Evolutionary conservation across 2,888 invertebrate genomes (phyloP).

Genomic region (Ceriagrion tenellum): DNA sequence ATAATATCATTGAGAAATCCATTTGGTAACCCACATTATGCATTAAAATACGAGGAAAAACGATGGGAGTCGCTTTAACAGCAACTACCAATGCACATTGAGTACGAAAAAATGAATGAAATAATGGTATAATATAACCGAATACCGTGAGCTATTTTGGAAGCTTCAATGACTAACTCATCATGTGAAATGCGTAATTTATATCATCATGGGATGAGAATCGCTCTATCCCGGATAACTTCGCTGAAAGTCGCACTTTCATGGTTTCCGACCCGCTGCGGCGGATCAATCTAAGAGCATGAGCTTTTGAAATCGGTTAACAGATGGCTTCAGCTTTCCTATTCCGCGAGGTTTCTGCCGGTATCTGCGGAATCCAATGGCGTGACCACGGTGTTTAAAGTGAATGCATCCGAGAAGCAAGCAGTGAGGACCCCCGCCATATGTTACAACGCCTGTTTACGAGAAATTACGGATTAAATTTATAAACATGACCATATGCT

Average conservation of each 20-base stretch:
- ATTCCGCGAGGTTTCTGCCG: background rate
- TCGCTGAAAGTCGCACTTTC: background rate
- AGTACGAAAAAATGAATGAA: too few relatives aligned
- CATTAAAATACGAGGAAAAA: too few relatives aligned
- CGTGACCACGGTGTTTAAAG: background rate
- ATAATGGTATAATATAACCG: too few relatives aligned
- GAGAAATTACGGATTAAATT: background rate
- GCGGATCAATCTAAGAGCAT: background rate
- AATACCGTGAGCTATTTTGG: too few relatives aligned
- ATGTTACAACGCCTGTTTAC: background rate
- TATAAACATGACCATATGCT: too few relatives aligned
- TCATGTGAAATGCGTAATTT: too few relatives aligned
- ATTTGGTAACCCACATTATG: too few relatives aligned
- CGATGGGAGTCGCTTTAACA: too few relatives aligned
- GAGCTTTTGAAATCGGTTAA: background rate
- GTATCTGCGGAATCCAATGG: background rate
- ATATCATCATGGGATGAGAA: too few relatives aligned
- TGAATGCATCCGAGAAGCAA: background rate
- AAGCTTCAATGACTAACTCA: too few relatives aligned
- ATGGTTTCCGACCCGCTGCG: background rate
- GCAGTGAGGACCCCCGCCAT: background rate
- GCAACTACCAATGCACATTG: too few relatives aligned
- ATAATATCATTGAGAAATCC: too few relatives aligned
- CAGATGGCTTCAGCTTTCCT: conserved; percentile 19
- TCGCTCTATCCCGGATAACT: background rate